Percentiles rank a stretch among this genome's conserved stretches.
Evolutionary conservation across 2,113 vertebrate species (phyloP).

Genomic region (Semicossyphus pulcher): DNA sequence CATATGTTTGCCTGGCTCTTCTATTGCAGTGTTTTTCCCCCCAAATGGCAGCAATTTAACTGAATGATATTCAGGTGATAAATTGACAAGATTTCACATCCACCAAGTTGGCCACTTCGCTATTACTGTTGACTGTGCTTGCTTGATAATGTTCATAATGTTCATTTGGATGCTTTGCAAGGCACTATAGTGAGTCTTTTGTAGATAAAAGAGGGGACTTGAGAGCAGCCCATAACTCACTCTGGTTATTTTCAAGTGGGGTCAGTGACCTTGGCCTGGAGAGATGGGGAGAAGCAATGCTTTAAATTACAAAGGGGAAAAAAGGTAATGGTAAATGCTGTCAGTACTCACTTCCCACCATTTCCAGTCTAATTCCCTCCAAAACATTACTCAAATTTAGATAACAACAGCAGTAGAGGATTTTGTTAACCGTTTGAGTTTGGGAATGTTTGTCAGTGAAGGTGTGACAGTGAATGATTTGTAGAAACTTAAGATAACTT

Average conservation of each 20-base stretch:
- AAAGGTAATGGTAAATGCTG: conserved; percentile 37
- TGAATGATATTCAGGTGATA: conserved; percentile 37
- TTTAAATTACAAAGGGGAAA: conserved; percentile 44
- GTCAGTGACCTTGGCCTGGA: conserved; percentile 65
- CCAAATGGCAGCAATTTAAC: conserved; percentile 13
- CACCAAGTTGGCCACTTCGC: conserved; percentile 33
- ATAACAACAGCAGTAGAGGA: conserved; percentile 39
- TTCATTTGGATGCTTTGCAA: conserved; percentile 56
- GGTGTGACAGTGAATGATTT: conserved; percentile 76
- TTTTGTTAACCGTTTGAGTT: conserved; percentile 36
- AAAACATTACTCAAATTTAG: conserved; percentile 13
- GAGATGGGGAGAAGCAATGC: conserved; percentile 62
- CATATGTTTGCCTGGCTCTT: background rate
- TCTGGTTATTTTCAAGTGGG: conserved; percentile 68
- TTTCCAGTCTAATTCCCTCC: conserved; percentile 47
- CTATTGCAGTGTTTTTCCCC: background rate
- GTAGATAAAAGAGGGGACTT: conserved; percentile 68
- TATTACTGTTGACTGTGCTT: conserved; percentile 46
- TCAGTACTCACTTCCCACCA: conserved; percentile 40
- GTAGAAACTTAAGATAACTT: conserved; percentile 71
- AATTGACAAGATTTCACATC: conserved; percentile 27
- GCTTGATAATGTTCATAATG: conserved; percentile 57
- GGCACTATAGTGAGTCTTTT: conserved; percentile 63
- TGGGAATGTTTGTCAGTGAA: conserved; percentile 70
- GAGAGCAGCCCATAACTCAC: conserved; percentile 66